phyloP scores from a whole-genome alignment of 2,113 vertebrate genomes.

The Malurus melanocephalus region DNA sequence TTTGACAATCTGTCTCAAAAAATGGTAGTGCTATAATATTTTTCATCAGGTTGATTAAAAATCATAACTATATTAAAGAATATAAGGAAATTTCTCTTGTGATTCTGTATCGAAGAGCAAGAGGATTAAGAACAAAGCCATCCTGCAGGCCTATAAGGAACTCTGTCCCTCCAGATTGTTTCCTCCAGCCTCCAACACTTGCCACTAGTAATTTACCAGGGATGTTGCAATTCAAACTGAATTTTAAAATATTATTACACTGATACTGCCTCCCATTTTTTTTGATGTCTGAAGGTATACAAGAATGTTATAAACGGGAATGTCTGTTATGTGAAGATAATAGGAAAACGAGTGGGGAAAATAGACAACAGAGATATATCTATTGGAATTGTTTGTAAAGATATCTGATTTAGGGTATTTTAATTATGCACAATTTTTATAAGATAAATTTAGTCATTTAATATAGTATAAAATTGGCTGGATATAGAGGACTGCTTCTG shows the following conservation, averaged over 20 bases:
- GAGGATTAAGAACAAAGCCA: neutral
- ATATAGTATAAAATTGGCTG: neutral
- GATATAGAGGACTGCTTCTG: neutral
- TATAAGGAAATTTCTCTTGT: neutral
- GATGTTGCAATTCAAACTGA: neutral
- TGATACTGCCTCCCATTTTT: neutral
- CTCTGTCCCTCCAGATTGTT: fast-evolving
- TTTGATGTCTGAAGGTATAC: neutral
- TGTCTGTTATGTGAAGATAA: neutral
- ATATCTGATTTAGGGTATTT: fast-evolving
- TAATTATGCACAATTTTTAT: neutral
- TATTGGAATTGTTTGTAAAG: neutral
- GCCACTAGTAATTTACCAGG: neutral
- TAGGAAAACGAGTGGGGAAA: neutral
- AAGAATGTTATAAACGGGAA: neutral
- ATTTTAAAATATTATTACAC: neutral
- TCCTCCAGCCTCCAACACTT: neutral
- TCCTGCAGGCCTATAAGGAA: neutral
- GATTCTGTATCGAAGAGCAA: neutral
- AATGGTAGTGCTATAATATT: neutral
- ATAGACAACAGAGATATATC: neutral
- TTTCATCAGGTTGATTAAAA: neutral
- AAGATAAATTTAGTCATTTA: neutral
- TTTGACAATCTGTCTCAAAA: neutral
- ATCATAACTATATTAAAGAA: neutral